Base-by-base conservation (phyloP, 30 jellyfish, hydroid and myxozoan species). In the Pseudorhiza aurosa region DNA sequence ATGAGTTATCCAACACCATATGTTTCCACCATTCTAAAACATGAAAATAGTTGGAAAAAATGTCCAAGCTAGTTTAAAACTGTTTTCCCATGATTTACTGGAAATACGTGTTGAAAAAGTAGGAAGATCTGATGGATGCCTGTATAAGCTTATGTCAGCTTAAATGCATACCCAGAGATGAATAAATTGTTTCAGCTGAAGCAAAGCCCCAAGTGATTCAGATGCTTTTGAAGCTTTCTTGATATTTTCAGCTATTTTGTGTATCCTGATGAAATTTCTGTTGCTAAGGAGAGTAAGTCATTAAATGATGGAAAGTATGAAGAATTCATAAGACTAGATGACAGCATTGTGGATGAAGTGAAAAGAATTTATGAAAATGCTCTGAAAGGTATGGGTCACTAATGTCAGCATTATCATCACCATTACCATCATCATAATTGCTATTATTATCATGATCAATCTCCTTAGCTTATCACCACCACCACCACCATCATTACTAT, bases 251-350 rank as follows among this genome's bases (percentile, higher is more conserved):
- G 95, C 71, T 26, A 63, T 1, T 77, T 91, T 57, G 87, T 83
- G 2, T 91, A 84, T 65, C 98, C 98, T 32, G 65, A 68, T 15
- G 75, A 28, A 17, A 81, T 49, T 21, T 65, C 70, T 15, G 85
- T 47, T 36, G 37, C 21, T 1, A 72, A 65, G 21, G 77, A 69
- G 8, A 56, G 28, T 14, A 30, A 49, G 1, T 25, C 73, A 1
- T 58, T 63, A 1, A 81, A 60, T 24, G 98, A 91, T 84, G 98
- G 98, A 8, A 91, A 91, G 75, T 91, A 72, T 62, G 98, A 91
- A 85, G 85, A 63, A 46, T 91, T 91, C 58, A 68, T 78, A 4
- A 53, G 77, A 31, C 62, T 91, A 76, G 87, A 91, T 72, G 79
- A 79, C 18, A 57, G 29, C 31, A 58, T 89, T 44, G 75, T 59